Base-by-base conservation (phyloP, 1,140 invertebrate genomes). In the Halictus rubicundus region DNA sequence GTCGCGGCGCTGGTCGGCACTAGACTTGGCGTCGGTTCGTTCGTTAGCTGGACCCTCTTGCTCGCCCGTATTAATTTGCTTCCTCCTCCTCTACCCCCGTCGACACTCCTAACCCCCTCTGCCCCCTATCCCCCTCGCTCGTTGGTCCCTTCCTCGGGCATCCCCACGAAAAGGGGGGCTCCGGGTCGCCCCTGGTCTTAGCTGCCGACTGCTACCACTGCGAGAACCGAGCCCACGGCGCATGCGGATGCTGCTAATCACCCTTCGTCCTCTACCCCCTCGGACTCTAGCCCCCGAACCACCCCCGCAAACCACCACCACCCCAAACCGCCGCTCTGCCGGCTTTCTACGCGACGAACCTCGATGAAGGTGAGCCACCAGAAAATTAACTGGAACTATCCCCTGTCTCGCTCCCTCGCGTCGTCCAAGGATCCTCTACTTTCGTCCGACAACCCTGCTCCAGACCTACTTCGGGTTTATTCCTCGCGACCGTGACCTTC, bases 41-140 rank as follows among this genome's bases (percentile, higher is more conserved):
- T 93, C 90, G 91, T 92, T 92, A 92, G 88, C 90, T 87, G 89
- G 87, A 88, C 85, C 88, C 88, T 91, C 88, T 91, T 88, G 88
- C 86, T 86, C 89, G 89, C 87, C 89, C 87, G 91, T 92, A 92
- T 92, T 92, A 92, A 93, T 93, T 93, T 91, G 89, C 91, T 91
- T 92, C 89, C 85, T 87, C 81, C 87, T 89, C 88, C 90, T 87
- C 82, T 74, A 49, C 42, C 86, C 81, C 23, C 84, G 74, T 59
- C 73, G n/a, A 57, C 78, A 75, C 52, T 64, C 27, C 32, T 46
- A 42, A 16, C 64, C 70, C 61, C 65, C 70, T 42, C 32, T 32
- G 32, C 32, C 32, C 32, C 32, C 32, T 32, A 32, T 32, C 32
- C 54, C 52, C 65, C 74, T 59, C 65, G 68, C 52, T 12, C 61